Conservation (phyloP, 2,113 vertebrate genomes). For the Raphicerus campestris region DNA sequence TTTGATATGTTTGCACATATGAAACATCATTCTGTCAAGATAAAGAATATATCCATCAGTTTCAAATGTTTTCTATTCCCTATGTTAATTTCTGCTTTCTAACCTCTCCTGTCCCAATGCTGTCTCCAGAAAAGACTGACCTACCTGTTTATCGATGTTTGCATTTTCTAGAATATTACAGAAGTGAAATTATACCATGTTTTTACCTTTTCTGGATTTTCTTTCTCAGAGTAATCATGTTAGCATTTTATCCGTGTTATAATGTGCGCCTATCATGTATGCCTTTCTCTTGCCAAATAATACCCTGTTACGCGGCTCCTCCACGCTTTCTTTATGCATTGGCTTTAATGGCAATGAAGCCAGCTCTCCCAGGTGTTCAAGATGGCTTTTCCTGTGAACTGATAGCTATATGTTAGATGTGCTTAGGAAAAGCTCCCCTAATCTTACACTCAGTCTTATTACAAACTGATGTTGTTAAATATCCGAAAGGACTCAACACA, state of each 20-base stretch:
- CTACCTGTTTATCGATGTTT: neutral
- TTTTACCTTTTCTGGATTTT: neutral
- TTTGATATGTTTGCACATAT: neutral
- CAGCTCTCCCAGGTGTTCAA: neutral
- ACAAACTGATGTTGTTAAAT: neutral
- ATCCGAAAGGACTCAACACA: neutral
- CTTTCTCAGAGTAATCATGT: neutral
- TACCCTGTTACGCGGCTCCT: neutral
- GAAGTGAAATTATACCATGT: neutral
- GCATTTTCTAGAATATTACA: neutral
- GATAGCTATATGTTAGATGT: neutral
- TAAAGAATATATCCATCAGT: neutral
- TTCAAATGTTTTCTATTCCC: neutral
- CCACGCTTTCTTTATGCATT: neutral
- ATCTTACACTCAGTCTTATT: neutral
- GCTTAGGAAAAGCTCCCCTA: neutral
- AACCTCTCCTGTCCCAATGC: rapidly evolving
- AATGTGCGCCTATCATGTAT: neutral
- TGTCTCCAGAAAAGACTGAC: neutral
- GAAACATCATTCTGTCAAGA: neutral
- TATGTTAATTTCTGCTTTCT: neutral
- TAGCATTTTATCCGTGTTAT: neutral
- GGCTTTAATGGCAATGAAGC: neutral
- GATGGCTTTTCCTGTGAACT: neutral
- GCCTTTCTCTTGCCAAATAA: neutral